These are phyloP conservation scores for Girardinichthys multiradiatus DNA, from an alignment of 2,113 vertebrate genomes.

Conservation along the genomic window DNA sequence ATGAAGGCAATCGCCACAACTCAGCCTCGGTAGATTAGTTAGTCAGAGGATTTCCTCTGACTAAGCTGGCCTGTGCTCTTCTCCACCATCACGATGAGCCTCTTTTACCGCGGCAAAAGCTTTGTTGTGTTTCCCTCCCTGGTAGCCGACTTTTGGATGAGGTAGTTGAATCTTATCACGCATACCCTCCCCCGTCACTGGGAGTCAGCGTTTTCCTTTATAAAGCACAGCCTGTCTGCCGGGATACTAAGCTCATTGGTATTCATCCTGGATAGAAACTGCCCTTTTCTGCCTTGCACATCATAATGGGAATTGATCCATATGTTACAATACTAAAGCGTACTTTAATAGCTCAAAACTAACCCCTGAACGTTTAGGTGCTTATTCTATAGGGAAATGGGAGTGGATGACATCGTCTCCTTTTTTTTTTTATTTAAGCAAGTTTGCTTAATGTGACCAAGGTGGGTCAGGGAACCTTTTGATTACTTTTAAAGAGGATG, in stretches of 20 bases:
- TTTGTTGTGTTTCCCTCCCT: constrained; percentile 79
- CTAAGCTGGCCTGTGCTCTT: constrained; percentile 76
- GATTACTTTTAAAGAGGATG: too few species aligned
- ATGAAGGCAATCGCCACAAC: background rate
- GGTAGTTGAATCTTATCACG: constrained; percentile 80
- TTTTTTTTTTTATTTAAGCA: too few species aligned
- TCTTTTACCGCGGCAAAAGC: constrained; percentile 70
- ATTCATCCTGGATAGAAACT: constrained; percentile 58
- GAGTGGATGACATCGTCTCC: too few species aligned
- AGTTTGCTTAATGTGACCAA: too few species aligned
- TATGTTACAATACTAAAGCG: constrained; percentile 10
- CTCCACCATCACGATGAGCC: constrained; percentile 65
- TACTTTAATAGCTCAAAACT: background rate
- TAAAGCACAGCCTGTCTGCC: constrained; percentile 60
- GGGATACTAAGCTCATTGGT: constrained; percentile 64
- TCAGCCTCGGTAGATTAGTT: constrained; percentile 28
- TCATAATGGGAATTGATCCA: constrained; percentile 35
- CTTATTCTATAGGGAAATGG: too few species aligned
- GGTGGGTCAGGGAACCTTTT: too few species aligned
- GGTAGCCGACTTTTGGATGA: constrained; percentile 74
- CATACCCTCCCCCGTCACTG: constrained; percentile 70
- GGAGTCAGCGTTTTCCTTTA: constrained; percentile 85
- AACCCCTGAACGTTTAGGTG: background rate
- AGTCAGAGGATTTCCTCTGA: constrained; percentile 42
- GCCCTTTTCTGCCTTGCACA: constrained; percentile 25